Evolutionary conservation across 2,797 vertebrate species (phyloP).

Genomic region (Todus mexicanus): DNA sequence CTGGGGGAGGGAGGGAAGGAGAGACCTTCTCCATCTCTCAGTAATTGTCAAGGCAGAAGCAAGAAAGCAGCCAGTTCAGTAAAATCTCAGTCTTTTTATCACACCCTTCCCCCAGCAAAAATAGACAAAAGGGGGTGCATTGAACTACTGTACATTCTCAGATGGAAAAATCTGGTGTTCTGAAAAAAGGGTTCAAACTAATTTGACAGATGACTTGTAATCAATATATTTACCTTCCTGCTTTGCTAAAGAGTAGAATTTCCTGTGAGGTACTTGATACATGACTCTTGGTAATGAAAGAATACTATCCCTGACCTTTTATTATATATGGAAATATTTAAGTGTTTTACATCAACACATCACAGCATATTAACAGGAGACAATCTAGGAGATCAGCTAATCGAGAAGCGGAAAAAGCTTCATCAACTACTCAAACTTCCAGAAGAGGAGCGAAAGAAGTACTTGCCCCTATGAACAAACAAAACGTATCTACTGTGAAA

Average conservation of each 20-base stretch:
- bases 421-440: conserved; percentile 41
- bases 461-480: conserved; percentile 47
- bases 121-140: neutral
- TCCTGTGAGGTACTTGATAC: conserved; percentile 43
- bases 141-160: neutral
- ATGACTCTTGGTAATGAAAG: conserved; percentile 57
- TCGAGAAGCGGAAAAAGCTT: conserved; percentile 31
- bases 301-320: conserved; percentile 63
- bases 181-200: neutral
- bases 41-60: neutral
- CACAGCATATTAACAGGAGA: conserved; percentile 50
- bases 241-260: conserved; percentile 43
- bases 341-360: conserved; percentile 64
- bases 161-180: neutral
- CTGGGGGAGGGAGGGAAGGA: neutral
- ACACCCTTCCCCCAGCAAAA: neutral
- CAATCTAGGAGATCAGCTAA: conserved; percentile 44
- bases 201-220: conserved; percentile 31
- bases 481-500: conserved; percentile 44
- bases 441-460: conserved; percentile 46
- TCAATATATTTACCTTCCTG: conserved; percentile 51
- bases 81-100: neutral
- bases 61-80: neutral
- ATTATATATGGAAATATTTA: conserved; percentile 68
- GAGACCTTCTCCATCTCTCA: neutral